Evolutionary conservation across 1,140 invertebrate species (phyloP).

Genomic region (Apis dorsata): DNA sequence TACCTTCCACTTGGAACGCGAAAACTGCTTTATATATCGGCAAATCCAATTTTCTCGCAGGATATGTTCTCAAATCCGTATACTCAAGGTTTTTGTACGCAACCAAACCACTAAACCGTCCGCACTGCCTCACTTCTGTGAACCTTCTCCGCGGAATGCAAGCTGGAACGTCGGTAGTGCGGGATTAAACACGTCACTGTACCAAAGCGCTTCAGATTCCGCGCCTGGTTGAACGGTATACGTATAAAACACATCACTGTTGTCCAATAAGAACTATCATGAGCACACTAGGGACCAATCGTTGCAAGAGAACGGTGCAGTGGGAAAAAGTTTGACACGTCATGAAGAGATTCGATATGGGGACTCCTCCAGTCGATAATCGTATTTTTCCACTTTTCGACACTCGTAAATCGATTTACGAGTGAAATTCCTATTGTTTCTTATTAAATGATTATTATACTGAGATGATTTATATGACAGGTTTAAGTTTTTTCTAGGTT

Average conservation of each 20-base stretch:
- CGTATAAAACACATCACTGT: neutral
- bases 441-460: no score
- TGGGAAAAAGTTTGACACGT: constrained; percentile 42
- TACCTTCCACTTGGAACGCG: constrained; percentile 61
- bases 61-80: neutral
- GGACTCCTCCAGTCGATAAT: constrained; percentile 53
- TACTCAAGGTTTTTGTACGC: neutral
- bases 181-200: constrained; percentile 64
- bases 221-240: neutral
- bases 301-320: neutral
- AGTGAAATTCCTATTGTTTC: neutral
- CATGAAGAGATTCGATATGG: constrained; percentile 23
- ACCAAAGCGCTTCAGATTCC: neutral
- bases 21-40: neutral
- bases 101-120: neutral
- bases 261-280: neutral
- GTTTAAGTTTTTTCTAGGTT: no score
- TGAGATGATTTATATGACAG: neutral
- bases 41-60: neutral
- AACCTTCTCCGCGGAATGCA: constrained; percentile 48
- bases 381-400: constrained; percentile 3
- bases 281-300: constrained; percentile 50
- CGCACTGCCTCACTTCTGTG: neutral
- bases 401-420: neutral
- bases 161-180: constrained; percentile 43